These are phyloP conservation scores for Anticlea derivata DNA, from an alignment of 2,888 invertebrate genomes.

Conservation along the genomic window DNA sequence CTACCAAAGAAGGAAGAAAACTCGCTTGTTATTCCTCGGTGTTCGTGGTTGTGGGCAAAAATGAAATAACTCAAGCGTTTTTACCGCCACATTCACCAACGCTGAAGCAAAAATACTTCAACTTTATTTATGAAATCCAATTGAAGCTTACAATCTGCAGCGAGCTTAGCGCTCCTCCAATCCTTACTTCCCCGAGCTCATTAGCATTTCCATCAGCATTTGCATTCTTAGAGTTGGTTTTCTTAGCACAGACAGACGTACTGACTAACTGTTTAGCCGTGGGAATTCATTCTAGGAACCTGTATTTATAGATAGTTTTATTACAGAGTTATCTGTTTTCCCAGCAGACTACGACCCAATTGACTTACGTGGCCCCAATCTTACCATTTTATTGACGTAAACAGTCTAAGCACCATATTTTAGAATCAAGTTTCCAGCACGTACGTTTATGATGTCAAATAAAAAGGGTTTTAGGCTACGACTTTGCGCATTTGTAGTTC, in stretches of 20 bases:
- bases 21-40: too few species aligned
- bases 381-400: too few species aligned
- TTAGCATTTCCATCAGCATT: constrained; percentile 44
- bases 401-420: too few species aligned
- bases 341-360: not conserved
- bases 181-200: constrained; percentile 35
- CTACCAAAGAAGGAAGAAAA: too few species aligned
- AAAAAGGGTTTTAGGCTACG: too few species aligned
- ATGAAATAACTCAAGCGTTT: constrained; percentile 6
- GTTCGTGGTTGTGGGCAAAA: too few species aligned
- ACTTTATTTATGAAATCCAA: constrained; percentile 38
- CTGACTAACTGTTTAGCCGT: constrained; percentile 10
- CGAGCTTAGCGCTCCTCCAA: constrained; percentile 31
- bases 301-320: not conserved
- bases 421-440: too few species aligned
- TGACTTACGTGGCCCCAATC: too few species aligned
- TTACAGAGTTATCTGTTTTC: too few species aligned
- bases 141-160: constrained; percentile 36
- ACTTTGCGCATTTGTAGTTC: too few species aligned
- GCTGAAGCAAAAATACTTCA: constrained; percentile 20
- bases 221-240: constrained; percentile 38
- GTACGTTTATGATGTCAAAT: too few species aligned
- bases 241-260: constrained; percentile 19
- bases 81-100: constrained; percentile 1
- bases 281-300: not conserved